phyloP scores from a whole-genome alignment of 2,113 vertebrate species.

The Periophthalmodon schlosseri region DNA sequence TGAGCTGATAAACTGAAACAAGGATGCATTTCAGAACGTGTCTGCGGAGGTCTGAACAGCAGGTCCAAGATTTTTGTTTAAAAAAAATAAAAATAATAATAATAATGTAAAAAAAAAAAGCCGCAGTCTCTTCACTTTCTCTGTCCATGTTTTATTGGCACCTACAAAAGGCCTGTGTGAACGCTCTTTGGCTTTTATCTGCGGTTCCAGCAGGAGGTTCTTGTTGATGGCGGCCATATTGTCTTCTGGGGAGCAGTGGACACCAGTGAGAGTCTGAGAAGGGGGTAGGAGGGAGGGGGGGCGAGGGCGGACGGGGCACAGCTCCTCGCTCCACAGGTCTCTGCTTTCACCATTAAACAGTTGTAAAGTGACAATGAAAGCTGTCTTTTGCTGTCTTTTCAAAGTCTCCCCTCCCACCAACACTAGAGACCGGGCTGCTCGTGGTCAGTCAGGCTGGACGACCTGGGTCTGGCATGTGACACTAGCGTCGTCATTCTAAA shows the following conservation, averaged over 20 bases:
- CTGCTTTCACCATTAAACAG: conserved; percentile 78
- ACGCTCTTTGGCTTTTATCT: conserved; percentile 59
- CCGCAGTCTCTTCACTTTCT: conserved; percentile 4
- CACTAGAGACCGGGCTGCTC: conserved; percentile 43
- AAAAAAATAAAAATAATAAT: too few relatives aligned
- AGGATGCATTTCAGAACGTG: too few relatives aligned
- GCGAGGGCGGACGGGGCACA: conserved; percentile 25
- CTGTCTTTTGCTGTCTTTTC: conserved; percentile 43
- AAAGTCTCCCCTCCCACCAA: conserved; percentile 34
- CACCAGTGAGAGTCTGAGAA: conserved; percentile 31
- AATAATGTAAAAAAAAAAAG: conserved; percentile 3
- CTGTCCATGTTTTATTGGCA: conserved; percentile 11
- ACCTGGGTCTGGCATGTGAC: conserved; percentile 44
- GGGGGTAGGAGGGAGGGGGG: conserved; percentile 13
- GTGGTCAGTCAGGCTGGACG: conserved; percentile 52
- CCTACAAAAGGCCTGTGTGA: conserved; percentile 23
- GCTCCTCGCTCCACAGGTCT: conserved; percentile 67
- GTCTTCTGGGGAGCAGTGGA: conserved; percentile 55
- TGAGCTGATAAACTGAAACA: too few relatives aligned
- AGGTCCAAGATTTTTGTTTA: too few relatives aligned
- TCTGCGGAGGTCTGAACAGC: too few relatives aligned
- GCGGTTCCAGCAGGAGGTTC: conserved; percentile 65
- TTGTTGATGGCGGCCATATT: conserved; percentile 65
- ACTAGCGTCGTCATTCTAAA: conserved; percentile 3
- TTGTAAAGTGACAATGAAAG: conserved; percentile 74